These are phyloP conservation scores for Barnardius zonarius DNA, from an alignment of 2,113 vertebrate species.

Conservation along the genomic window DNA sequence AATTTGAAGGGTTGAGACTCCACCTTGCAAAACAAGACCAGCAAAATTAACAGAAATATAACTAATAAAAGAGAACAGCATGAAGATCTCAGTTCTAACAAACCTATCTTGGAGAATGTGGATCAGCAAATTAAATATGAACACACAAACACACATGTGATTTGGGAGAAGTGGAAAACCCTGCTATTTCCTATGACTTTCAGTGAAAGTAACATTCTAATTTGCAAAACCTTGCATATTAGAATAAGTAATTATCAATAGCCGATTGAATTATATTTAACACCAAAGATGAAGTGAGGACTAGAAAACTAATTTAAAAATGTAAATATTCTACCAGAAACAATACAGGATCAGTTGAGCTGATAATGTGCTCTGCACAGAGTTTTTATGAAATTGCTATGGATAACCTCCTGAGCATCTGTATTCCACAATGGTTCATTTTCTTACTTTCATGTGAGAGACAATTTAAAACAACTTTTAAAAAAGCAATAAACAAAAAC, in stretches of 20 bases:
- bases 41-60: neutral
- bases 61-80: neutral
- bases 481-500: neutral
- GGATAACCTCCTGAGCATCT: neutral
- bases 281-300: neutral
- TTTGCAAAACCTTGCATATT: neutral
- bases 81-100: neutral
- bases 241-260: neutral
- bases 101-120: neutral
- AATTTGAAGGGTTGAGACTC: neutral
- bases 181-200: neutral
- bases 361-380: neutral
- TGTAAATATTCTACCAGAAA: neutral
- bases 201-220: neutral
- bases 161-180: neutral
- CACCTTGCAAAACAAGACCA: neutral
- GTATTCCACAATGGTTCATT: neutral
- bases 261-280: neutral
- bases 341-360: neutral
- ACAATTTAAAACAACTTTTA: neutral
- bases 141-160: neutral
- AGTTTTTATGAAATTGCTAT: neutral
- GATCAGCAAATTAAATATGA: neutral
- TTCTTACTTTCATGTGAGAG: neutral
- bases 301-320: neutral